Percentiles rank a stretch among this genome's conserved stretches.
These are phyloP conservation scores for Rhodophaea formosa DNA, from an alignment of 2,888 invertebrate genomes.

Conservation along the genomic window DNA sequence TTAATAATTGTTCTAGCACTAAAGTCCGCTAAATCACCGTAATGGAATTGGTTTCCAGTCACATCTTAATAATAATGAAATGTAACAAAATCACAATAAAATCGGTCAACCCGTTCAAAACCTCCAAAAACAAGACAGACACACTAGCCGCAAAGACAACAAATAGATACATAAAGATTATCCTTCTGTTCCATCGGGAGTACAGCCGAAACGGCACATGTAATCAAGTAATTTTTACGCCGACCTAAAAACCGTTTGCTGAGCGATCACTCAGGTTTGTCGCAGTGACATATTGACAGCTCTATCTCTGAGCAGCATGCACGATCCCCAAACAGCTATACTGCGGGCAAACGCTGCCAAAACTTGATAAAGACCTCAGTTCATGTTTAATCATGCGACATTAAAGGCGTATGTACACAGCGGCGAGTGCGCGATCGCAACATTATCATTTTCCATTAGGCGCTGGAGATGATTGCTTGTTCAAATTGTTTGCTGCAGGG, in stretches of 20 bases:
- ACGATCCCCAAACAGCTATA: slow-evolving; percentile 70
- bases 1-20: no score
- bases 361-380: slow-evolving; percentile 76
- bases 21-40: no score
- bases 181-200: no score
- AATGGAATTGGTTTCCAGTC: no score
- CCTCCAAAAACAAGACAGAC: no score
- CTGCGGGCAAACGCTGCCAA: slow-evolving; percentile 74
- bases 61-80: no score
- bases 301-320: slow-evolving; percentile 67
- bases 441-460: slow-evolving; percentile 71
- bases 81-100: no score
- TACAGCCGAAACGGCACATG: not conserved
- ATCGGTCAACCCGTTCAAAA: no score
- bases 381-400: slow-evolving; percentile 77
- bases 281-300: slow-evolving; percentile 67
- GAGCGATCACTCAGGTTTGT: slow-evolving; percentile 70
- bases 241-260: slow-evolving; percentile 53
- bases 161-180: no score
- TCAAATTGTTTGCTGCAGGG: slow-evolving; percentile 43
- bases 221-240: slow-evolving; percentile 21
- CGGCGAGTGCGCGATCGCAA: slow-evolving; percentile 49
- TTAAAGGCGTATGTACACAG: slow-evolving; percentile 64
- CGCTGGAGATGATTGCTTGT: slow-evolving; percentile 45
- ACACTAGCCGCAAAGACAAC: no score